Evolutionary conservation across 2,113 vertebrate genomes (phyloP), one percentile per base, ranked within the genome.

Genomic region (Chaetura pelagica): DNA sequence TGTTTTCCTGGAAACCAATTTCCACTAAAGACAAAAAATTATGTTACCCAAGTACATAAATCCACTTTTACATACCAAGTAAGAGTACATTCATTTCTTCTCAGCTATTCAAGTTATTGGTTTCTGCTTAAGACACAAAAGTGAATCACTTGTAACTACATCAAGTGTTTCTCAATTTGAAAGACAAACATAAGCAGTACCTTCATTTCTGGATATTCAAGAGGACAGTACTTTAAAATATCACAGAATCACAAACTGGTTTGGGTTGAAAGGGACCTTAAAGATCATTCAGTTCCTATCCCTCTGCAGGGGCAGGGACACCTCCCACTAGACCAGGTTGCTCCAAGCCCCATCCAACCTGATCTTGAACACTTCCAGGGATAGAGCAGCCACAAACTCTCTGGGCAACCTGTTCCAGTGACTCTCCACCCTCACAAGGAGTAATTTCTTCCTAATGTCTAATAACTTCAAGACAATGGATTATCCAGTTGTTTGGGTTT

Each of bases 111-210:
- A 23, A 58, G 91, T 44, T 55, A 92, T 57, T 75, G 91, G 84
- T 91, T 96, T 68, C 69, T 89, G 61, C 58, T 84, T 80, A 84
- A 89, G 66, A 84, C 19, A 48, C 69, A 92, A 30, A 86, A 81
- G 0, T 44, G 82, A 91, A 89, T 71, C 72, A 24, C 67, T 85
- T 29, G 27, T 40, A 83, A 72, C 69, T 62, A 8, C 61, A 40
- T 49, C 64, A 46, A 75, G 48, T 40, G 34, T 35, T 93, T 63
- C 64, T 87, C 87, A 40, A 30, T 68, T 67, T 35, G 21, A 54
- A 59, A 74, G 35, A n/a, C 6, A 26, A 26, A 52, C 20, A 59
- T 5, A 54, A 81, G 74, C 35, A 89, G 61, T 15, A 42, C 18
- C 15, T 78, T 75, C 38, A 38, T 22, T 68, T 79, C 0, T 29